phyloP scores from a whole-genome alignment of 92 coral and sea anemone genomes.

The Blastomussa wellsi region DNA sequence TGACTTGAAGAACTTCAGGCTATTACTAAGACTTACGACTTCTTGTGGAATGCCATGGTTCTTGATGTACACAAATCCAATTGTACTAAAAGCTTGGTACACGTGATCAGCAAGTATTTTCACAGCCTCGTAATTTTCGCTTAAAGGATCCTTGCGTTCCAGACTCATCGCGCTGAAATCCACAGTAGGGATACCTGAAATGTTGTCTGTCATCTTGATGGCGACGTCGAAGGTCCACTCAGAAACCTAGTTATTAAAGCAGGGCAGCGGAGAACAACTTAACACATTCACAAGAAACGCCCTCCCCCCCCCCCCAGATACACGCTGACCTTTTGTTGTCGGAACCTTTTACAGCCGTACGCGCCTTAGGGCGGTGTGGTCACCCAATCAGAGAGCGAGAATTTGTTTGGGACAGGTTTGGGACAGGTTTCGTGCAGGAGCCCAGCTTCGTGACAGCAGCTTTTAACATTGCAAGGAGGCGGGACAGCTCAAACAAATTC shows the following conservation, averaged over 20 bases:
- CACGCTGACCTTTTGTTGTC: no score
- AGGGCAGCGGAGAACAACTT: background rate
- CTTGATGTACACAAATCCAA: slow-evolving; percentile 70
- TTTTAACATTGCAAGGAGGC: no score
- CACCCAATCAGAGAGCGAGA: no score
- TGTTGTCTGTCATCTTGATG: background rate
- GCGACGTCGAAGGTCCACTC: background rate
- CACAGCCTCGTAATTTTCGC: slow-evolving; percentile 27
- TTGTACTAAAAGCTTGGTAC: slow-evolving; percentile 56
- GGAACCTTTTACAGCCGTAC: no score
- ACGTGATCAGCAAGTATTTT: slow-evolving; percentile 54
- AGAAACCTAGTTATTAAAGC: background rate
- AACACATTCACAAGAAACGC: no score
- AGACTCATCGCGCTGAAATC: slow-evolving; percentile 60
- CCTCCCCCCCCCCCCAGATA: no score
- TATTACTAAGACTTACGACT: slow-evolving; percentile 29
- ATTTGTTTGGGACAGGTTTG: no score
- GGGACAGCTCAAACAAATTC: no score
- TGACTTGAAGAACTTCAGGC: background rate
- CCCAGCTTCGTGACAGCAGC: no score
- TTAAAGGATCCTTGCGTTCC: slow-evolving; percentile 12
- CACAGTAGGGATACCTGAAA: slow-evolving; percentile 48
- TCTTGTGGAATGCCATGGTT: slow-evolving; percentile 71
- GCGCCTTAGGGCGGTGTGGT: no score
- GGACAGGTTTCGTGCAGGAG: no score